phyloP scores from a whole-genome alignment of 2,113 vertebrate genomes.

The Aspiorhynchus laticeps region DNA sequence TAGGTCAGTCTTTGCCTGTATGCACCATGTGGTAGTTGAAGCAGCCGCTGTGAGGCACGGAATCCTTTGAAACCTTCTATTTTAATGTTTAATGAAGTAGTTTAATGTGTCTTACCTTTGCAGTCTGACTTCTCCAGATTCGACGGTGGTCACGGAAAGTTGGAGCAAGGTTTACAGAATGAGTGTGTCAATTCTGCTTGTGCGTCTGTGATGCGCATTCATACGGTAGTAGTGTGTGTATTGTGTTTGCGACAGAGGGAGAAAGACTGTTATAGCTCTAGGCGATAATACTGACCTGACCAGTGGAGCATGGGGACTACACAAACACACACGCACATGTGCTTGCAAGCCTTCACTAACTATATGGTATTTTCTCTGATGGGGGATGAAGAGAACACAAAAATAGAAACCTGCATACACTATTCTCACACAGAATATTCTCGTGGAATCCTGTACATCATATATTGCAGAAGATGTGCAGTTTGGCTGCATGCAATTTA shows the following conservation, averaged over 20 bases:
- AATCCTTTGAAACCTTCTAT: not conserved
- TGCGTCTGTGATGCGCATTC: not conserved
- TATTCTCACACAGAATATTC: not conserved
- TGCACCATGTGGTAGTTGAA: not conserved
- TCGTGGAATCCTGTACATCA: not conserved
- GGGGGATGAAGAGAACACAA: not conserved
- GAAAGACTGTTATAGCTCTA: constrained; percentile 17
- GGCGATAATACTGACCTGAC: constrained; percentile 29
- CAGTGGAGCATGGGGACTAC: constrained; percentile 13
- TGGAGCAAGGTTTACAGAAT: not conserved
- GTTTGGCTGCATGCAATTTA: not conserved
- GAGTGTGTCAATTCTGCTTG: not conserved
- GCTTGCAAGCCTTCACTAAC: constrained; percentile 10
- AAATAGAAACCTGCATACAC: not conserved
- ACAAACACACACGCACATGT: not conserved
- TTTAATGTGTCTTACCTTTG: constrained; percentile 4
- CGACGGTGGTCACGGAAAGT: not conserved
- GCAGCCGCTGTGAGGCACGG: not conserved
- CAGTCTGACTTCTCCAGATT: not conserved
- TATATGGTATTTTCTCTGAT: constrained; percentile 8
- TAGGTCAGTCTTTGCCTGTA: constrained; percentile 44
- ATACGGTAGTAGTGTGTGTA: not conserved
- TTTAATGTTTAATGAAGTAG: constrained; percentile 20
- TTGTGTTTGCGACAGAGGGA: constrained; percentile 4
- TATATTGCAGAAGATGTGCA: not conserved